Base-by-base conservation (phyloP, 2,888 invertebrate genomes). In the Malacosoma neustria region DNA sequence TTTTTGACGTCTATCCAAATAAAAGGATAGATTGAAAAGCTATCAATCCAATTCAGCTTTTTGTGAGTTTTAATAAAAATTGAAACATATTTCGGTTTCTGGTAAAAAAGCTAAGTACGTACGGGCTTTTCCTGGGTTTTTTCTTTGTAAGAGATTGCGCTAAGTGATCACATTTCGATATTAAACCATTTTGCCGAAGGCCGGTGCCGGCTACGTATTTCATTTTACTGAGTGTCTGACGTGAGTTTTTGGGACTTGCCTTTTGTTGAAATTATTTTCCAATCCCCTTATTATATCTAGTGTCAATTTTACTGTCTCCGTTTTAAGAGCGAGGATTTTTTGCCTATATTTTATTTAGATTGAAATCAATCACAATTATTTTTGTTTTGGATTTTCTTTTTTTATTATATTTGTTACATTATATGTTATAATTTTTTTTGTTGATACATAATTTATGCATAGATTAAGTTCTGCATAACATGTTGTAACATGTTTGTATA, bases 121-220 rank as follows among this genome's bases (percentile, higher is more conserved):
- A 73, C 54, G 62, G 58, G 64, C 56, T 66, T 69, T 68, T 67
- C 70, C 73, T 68, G 65, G 71, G 68, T 70, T 77, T 72, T 76
- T 74, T 73, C 75, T 75, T 82, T 81, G 80, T 81, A 73, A 73
- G 81, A 84, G 84, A 84, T 84, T 82, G 80, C 81, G 80, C 84
- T 84, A 85, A 84, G 84, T 85, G 84, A 85, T 82, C 84, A 84
- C 85, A 84, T 85, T 85, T 84, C 84, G 84, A 84, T 85, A 85
- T 85, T 84, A 84, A 82, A 81, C 82, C 84, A 81, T 84, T 39
- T 84, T 82, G 77, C 77, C 72, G 79, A 76, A 77, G 80, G 80
- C 80, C 81, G 64, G 79, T 73, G 71, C 74, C 66, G 76, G 75
- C 74, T 74, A 76, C 82, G 82, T 82, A 84, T 85, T 84, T 85